Evolutionary conservation across 2,888 invertebrate species (phyloP).

Genomic region (Lochmaea capreae): DNA sequence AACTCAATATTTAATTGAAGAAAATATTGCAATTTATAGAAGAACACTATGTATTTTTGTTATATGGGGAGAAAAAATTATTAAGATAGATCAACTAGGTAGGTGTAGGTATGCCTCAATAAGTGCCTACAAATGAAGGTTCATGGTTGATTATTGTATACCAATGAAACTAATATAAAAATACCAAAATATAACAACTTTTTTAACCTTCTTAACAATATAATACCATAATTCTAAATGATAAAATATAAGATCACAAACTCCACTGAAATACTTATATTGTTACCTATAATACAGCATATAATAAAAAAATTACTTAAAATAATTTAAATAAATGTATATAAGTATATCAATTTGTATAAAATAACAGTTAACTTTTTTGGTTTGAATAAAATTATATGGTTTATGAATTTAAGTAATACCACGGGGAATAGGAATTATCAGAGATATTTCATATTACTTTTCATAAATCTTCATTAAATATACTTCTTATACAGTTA

Average conservation of each 20-base stretch:
- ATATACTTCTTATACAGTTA: no score
- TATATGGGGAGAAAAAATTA: no score
- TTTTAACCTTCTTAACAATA: constrained; percentile 1
- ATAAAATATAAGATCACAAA: constrained; percentile 30
- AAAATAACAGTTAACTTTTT: constrained; percentile 1
- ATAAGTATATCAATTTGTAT: background rate
- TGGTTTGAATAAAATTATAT: constrained; percentile 3
- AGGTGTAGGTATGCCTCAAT: no score
- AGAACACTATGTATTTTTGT: no score
- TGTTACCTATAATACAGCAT: background rate
- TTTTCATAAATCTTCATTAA: no score
- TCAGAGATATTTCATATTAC: no score
- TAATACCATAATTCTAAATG: constrained; percentile 16
- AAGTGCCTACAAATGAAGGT: no score
- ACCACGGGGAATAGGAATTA: no score
- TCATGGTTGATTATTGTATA: background rate
- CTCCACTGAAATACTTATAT: constrained; percentile 24
- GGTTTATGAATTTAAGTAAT: background rate
- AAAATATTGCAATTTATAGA: no score
- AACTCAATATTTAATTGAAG: no score
- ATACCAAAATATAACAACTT: constrained; percentile 14
- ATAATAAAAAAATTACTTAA: background rate
- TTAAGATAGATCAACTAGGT: no score
- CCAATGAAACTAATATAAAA: background rate
- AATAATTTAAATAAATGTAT: background rate